These are phyloP conservation scores for Meda fulgida DNA, from an alignment of 2,797 vertebrate species.

Conservation along the genomic window DNA sequence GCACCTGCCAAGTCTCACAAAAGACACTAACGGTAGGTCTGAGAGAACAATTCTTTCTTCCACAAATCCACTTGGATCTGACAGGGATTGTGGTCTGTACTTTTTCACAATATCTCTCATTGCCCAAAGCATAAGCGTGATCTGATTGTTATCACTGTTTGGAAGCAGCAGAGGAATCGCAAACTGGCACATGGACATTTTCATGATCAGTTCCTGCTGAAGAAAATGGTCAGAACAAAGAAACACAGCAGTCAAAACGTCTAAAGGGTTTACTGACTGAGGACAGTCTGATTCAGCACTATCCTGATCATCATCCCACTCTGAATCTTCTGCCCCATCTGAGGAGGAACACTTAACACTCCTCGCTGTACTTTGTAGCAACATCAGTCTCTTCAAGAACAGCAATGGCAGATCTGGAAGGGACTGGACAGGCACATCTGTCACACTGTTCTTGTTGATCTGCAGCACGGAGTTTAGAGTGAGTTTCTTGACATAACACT, in stretches of 20 bases:
- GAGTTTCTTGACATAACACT: slow-evolving; percentile 59
- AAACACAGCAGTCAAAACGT: background rate
- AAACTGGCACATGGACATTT: slow-evolving; percentile 78
- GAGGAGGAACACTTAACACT: slow-evolving; percentile 35
- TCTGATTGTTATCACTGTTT: slow-evolving; percentile 1
- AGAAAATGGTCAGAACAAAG: slow-evolving; percentile 14
- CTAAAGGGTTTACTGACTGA: slow-evolving; percentile 12
- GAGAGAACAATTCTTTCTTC: slow-evolving; percentile 66
- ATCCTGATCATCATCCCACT: background rate
- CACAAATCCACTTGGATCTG: slow-evolving; percentile 59
- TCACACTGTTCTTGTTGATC: slow-evolving; percentile 59
- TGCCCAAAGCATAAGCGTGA: slow-evolving; percentile 74
- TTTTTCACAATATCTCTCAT: slow-evolving; percentile 70
- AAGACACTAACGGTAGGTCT: slow-evolving; percentile 45
- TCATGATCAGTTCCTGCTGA: slow-evolving; percentile 42
- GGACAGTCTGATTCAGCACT: background rate
- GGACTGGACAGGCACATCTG: slow-evolving; percentile 53
- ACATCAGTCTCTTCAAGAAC: slow-evolving; percentile 69
- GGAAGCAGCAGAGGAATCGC: slow-evolving; percentile 74
- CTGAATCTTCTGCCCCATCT: background rate
- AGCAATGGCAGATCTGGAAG: slow-evolving; percentile 64
- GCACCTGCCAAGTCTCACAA: slow-evolving; percentile 49
- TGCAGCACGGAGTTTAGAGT: slow-evolving; percentile 68
- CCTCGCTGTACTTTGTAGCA: slow-evolving; percentile 70
- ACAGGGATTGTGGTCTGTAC: slow-evolving; percentile 67